Percentiles rank a stretch among this genome's conserved stretches.
Evolutionary conservation across 2,888 invertebrate genomes (phyloP).

Genomic region (Hypercompe scribonia): DNA sequence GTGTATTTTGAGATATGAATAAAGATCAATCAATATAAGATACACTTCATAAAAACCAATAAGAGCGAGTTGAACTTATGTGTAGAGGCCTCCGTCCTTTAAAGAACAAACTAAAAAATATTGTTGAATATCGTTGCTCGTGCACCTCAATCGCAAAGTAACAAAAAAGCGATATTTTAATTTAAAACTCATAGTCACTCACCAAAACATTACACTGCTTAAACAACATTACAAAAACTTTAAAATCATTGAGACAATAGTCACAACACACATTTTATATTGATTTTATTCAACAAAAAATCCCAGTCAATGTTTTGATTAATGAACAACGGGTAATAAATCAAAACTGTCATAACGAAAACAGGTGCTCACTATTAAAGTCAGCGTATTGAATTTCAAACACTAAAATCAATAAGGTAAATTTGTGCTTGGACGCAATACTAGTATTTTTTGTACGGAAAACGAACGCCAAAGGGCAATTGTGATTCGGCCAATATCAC

Average conservation of each 20-base stretch:
- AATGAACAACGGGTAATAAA: conserved; percentile 22
- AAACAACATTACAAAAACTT: background rate
- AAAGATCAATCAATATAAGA: background rate
- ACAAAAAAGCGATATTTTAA: background rate
- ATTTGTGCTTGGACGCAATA: conserved; percentile 28
- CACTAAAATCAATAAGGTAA: conserved; percentile 41
- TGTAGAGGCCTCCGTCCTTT: background rate
- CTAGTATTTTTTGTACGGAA: conserved; percentile 29
- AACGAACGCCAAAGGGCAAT: conserved; percentile 50
- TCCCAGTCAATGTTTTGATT: background rate
- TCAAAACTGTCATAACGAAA: conserved; percentile 24
- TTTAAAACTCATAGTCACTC: background rate
- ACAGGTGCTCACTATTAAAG: conserved; percentile 27
- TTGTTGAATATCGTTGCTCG: background rate
- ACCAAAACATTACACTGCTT: background rate
- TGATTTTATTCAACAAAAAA: background rate
- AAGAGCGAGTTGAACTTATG: background rate
- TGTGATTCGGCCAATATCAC: conserved; percentile 64
- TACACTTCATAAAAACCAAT: background rate
- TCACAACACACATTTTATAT: background rate
- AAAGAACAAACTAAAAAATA: background rate
- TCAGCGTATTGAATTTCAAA: conserved; percentile 29
- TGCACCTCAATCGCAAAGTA: background rate
- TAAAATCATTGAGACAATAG: background rate
- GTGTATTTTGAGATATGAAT: background rate